These are phyloP conservation scores for Arge pagana DNA, from an alignment of 2,888 invertebrate species.

Conservation along the genomic window DNA sequence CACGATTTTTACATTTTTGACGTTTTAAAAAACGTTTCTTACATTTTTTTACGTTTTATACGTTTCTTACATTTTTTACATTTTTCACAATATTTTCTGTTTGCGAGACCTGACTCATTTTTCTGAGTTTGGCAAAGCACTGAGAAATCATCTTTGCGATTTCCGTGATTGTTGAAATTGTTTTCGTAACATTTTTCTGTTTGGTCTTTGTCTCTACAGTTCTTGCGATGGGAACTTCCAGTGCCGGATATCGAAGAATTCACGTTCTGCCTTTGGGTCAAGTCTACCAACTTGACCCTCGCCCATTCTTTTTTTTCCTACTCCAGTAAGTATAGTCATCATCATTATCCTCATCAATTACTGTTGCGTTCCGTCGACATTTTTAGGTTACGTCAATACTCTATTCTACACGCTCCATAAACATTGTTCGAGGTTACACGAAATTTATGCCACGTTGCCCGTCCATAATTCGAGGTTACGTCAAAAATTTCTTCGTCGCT, in stretches of 20 bases:
- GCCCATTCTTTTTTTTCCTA: slow-evolving; percentile 63
- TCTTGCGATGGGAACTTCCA: slow-evolving; percentile 60
- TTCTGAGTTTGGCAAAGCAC: too few relatives aligned
- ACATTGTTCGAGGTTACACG: too few relatives aligned
- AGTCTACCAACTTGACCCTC: slow-evolving; percentile 60
- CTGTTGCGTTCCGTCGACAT: not conserved
- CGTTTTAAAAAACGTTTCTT: not conserved
- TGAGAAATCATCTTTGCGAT: too few relatives aligned
- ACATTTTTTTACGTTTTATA: slow-evolving; percentile 1
- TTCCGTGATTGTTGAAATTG: too few relatives aligned
- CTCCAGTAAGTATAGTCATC: slow-evolving; percentile 60
- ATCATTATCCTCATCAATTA: too few relatives aligned
- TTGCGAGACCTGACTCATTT: too few relatives aligned
- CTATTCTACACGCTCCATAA: too few relatives aligned
- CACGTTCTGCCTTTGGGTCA: slow-evolving; percentile 63
- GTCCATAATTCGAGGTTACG: too few relatives aligned
- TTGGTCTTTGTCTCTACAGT: slow-evolving; percentile 51
- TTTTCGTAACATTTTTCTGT: slow-evolving; percentile 13
- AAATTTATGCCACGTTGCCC: too few relatives aligned
- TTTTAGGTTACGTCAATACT: not conserved
- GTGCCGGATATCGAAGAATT: slow-evolving; percentile 62
- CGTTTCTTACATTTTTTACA: slow-evolving; percentile 2
- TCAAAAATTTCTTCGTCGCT: too few relatives aligned
- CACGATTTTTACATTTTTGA: not conserved
- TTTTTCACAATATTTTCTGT: not conserved